Conservation (phyloP, 2,888 invertebrate species). For the Gisinianus flammeolus region DNA sequence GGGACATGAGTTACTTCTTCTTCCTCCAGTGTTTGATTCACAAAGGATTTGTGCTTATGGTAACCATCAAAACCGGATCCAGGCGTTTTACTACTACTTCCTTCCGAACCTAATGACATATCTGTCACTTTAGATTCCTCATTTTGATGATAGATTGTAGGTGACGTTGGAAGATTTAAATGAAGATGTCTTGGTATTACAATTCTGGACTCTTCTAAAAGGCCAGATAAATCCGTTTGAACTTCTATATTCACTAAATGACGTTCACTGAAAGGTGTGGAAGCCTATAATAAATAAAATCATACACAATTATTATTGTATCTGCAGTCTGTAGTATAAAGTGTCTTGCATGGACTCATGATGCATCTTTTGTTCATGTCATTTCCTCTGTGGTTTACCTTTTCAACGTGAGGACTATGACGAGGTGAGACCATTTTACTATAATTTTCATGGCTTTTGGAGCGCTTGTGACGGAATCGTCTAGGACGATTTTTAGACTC, state of each 20-base stretch:
- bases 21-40: constrained; percentile 44
- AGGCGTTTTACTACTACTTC: constrained; percentile 57
- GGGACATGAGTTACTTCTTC: constrained; percentile 36
- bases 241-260: constrained; percentile 47
- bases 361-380: not conserved
- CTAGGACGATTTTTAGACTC: constrained; percentile 45
- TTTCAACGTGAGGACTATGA: constrained; percentile 53
- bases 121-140: constrained; percentile 56
- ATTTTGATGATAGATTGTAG: constrained; percentile 34
- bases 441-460: constrained; percentile 58
- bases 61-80: constrained; percentile 57
- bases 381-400: constrained; percentile 37
- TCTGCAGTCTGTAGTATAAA: not conserved
- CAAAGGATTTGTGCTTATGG: constrained; percentile 53
- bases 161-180: constrained; percentile 52
- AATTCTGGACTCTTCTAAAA: constrained; percentile 38
- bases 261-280: constrained; percentile 40
- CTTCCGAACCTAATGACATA: constrained; percentile 57
- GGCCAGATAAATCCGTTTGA: constrained; percentile 54
- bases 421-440: constrained; percentile 54
- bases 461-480: constrained; percentile 51
- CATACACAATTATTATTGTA: not conserved
- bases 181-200: constrained; percentile 47
- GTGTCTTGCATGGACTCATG: not conserved
- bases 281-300: constrained; percentile 32